These are phyloP conservation scores for Mamestra brassicae DNA, from an alignment of 2,888 invertebrate species.

Conservation along the genomic window DNA sequence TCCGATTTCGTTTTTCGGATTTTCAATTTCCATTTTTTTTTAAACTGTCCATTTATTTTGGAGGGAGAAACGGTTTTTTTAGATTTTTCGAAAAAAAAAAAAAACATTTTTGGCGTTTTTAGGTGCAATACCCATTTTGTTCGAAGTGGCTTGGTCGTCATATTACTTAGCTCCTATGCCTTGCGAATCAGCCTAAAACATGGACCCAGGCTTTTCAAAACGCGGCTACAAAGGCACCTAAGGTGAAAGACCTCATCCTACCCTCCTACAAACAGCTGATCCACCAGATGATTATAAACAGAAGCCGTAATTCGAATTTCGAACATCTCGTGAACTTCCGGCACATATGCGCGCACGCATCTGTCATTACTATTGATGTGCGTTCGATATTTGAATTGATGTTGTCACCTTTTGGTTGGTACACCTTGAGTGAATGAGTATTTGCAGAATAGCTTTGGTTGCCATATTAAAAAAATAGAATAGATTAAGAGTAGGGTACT, in stretches of 20 bases:
- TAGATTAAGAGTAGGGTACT: neutral
- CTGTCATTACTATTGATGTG: constrained; percentile 61
- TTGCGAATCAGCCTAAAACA: too few relatives aligned
- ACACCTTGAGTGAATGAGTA: constrained; percentile 42
- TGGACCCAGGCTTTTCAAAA: neutral
- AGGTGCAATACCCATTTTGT: too few relatives aligned
- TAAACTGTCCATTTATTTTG: too few relatives aligned
- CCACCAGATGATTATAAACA: constrained; percentile 59
- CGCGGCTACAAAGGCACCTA: neutral
- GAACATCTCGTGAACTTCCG: constrained; percentile 63
- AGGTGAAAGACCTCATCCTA: constrained; percentile 29
- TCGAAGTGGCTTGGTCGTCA: neutral
- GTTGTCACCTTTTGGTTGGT: constrained; percentile 54
- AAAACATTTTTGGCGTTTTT: too few relatives aligned
- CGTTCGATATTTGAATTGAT: constrained; percentile 59
- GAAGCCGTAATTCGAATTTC: constrained; percentile 61
- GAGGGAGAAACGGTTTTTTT: too few relatives aligned
- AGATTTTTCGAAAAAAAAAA: too few relatives aligned
- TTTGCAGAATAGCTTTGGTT: neutral
- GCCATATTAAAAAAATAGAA: neutral
- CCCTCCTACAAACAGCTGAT: constrained; percentile 51
- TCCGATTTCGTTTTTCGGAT: too few relatives aligned
- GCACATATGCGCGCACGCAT: constrained; percentile 62
- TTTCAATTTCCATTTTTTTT: too few relatives aligned
- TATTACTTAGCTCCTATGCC: neutral